phyloP scores from a whole-genome alignment of 2,888 invertebrate genomes.

The Phania funesta region DNA sequence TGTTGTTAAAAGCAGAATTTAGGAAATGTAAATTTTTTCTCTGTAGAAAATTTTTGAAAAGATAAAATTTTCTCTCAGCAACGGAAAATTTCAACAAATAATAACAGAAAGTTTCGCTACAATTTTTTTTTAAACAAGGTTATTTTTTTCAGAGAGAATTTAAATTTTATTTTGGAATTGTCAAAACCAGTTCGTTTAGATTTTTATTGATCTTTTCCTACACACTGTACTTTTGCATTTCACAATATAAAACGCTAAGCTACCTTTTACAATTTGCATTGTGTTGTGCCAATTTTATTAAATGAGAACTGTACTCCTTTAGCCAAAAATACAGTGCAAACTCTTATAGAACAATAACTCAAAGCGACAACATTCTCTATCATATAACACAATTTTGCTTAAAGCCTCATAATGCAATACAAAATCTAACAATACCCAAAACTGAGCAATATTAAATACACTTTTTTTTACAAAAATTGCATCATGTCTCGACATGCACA shows the following conservation, averaged over 20 bases:
- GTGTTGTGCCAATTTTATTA: no score
- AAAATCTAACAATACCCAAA: background rate
- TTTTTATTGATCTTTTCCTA: background rate
- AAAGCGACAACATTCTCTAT: no score
- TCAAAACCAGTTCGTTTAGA: no score
- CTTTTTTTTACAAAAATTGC: conserved; percentile 3
- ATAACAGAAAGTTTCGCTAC: no score
- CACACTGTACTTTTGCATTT: background rate
- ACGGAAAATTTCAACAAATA: no score
- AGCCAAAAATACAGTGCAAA: background rate
- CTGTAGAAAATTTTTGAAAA: background rate
- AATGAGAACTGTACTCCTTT: background rate
- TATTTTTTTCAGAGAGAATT: no score
- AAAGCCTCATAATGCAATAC: no score
- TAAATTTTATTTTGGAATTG: no score
- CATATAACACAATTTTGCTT: no score
- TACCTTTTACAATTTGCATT: background rate
- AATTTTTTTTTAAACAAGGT: no score
- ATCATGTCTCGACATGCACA: conserved; percentile 50
- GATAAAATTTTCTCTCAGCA: background rate
- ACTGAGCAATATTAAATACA: background rate
- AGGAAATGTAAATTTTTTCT: background rate
- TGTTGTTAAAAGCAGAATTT: background rate
- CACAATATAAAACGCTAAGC: background rate
- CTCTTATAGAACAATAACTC: background rate